These are phyloP conservation scores for Thaleichthys pacificus DNA, from an alignment of 2,797 vertebrate species.

Conservation along the genomic window DNA sequence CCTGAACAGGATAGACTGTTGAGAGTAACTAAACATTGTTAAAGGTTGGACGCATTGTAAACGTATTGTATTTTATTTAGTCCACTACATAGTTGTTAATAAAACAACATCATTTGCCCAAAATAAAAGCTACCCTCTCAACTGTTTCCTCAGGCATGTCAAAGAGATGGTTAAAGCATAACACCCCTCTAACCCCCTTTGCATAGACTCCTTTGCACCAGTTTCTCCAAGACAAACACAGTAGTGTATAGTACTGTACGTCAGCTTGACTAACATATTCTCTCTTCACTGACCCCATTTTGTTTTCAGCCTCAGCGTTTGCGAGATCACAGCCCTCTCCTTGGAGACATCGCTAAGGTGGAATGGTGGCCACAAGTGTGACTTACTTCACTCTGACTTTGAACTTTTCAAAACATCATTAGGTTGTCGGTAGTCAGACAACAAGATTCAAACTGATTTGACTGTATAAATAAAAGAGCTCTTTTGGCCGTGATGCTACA, in stretches of 20 bases:
- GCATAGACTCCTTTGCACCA: constrained; percentile 64
- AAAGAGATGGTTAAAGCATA: constrained; percentile 58
- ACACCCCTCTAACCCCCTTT: constrained; percentile 60
- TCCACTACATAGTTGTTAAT: constrained; percentile 74
- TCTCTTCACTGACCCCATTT: constrained; percentile 50
- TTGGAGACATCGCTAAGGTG: constrained; percentile 43
- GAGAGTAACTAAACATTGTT: background rate
- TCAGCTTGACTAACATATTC: constrained; percentile 35
- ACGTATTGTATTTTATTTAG: constrained; percentile 71
- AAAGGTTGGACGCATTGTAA: constrained; percentile 37
- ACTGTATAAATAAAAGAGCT: constrained; percentile 1
- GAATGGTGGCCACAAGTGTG: constrained; percentile 51
- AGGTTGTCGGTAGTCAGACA: background rate
- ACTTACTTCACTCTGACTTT: constrained; percentile 41
- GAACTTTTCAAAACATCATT: constrained; percentile 28
- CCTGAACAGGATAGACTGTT: background rate
- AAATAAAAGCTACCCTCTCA: constrained; percentile 60
- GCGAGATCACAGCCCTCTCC: constrained; percentile 50
- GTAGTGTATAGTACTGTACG: constrained; percentile 10
- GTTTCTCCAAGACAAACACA: constrained; percentile 40
- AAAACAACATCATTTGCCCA: constrained; percentile 71
- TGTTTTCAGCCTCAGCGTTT: constrained; percentile 55
- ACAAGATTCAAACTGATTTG: background rate
- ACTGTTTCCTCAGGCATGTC: constrained; percentile 54
- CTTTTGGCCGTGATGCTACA: constrained; percentile 26